Base-by-base conservation (phyloP, 2,888 invertebrate species). In the Charanyca ferruginea region DNA sequence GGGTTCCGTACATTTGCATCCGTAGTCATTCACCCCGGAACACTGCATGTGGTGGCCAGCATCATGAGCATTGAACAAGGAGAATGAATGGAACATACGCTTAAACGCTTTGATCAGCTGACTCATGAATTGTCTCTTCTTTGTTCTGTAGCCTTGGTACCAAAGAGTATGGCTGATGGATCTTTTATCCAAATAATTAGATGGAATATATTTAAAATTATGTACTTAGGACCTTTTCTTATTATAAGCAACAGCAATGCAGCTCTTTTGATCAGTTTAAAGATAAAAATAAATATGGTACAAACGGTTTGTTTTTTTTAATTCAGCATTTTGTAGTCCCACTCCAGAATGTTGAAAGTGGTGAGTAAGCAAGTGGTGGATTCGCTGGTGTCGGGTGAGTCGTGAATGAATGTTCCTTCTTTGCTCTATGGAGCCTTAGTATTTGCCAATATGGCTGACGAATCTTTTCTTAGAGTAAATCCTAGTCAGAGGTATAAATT, bases 1-100 rank as follows among this genome's bases (percentile, higher is more conserved):
- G 83, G 86, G 90, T 89, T 88, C 86, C 79, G 80, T 78, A 83
- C 85, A 90, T 92, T 91, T 90, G 89, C 92, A 91, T 91, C 85
- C 78, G 78, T 83, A 87, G 90, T 86, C 90, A 81, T 90, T 91
- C 89, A 91, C 89, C 91, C 84, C 86, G 79, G 79, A 83, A 64
- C 70, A 74, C 71, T 16, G 62, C 48, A 67, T 67, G 74, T 53
- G 67, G 67, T 74, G 54, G 73, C 51, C 75, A 48, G 67, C 67
- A 74, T 70, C 76, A 75, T 65, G 76, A 65, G 49, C 54, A 47
- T 45, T 61, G 62, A 73, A 53, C 47, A 28, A 38, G 41, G 41
- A 54, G 64, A 65, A 67, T 72, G 70, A 77, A 70, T 74, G 74
- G 66, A 58, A 45, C 42, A 75, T 52, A 60, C 38, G 54, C 66